Base-by-base conservation (phyloP, 2,113 vertebrate genomes). In the Sebastes fasciatus region DNA sequence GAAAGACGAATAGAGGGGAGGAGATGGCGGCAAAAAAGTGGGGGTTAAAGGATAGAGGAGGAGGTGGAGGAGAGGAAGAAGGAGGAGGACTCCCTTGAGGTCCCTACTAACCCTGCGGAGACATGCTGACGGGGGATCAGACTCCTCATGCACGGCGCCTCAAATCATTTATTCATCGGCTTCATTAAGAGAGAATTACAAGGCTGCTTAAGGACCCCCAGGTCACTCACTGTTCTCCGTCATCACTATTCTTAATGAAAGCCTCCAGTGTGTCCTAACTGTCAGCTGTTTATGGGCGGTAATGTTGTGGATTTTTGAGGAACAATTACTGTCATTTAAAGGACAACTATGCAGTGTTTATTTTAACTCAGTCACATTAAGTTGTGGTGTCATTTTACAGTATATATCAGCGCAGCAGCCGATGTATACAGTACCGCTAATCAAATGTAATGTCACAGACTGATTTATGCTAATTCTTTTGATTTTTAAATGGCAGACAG, bases 101-200 rank as follows among this genome's bases (percentile, higher is more conserved):
- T 82, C 58, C 64, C 51, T 14, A 14, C 69, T 78, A 73, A 74
- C 84, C 88, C 84, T 13, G 16, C 5, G 42, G 87, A 91, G 88
- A 75, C 74, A 75, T 61, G 84, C 75, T 88, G 82, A 92, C 63
- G 43, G 77, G 82, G 85, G 83, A 87, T 90, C 85, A 89, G 86
- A 76, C 86, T 89, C 80, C 68, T 91, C 86, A 70, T 84, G 83
- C 86, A 51, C 69, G 81, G 66, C 48, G 48, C 76, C 82, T 91
- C 89, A 86, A 93, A 93, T 94, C 89, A 93, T 93, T 93, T 94
- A 93, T 94, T 93, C 92, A 94, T 91, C 82, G n/a, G 76, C 90
- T 93, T 94, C 90, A 93, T 94, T 93, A 92, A 86, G 89, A 84
- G 72, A 80, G 84, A 94, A 89, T 90, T 92, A 91, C 86, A 92